Base-by-base conservation (phyloP, 92 coral and sea anemone species). In the Epizoanthus rinbou region DNA sequence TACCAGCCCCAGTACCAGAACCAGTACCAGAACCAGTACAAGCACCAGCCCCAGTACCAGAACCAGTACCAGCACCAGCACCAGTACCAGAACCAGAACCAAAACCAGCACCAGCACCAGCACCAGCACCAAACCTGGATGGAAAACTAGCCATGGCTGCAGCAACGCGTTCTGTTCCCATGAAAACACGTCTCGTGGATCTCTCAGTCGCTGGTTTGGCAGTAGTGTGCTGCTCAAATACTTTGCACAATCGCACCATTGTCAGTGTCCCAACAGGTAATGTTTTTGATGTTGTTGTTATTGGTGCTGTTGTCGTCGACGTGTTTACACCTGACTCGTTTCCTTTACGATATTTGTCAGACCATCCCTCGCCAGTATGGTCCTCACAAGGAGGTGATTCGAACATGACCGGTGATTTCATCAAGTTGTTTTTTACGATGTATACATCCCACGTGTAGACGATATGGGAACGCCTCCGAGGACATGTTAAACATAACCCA, bases 401-500 rank as follows among this genome's bases (percentile, higher is more conserved):
- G 16, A 62, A 41, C 14, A 39, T 37, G 3, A 11, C 66, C 5
- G 2, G 8, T 43, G 82, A 39, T 17, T 22, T 19, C n/a, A 43
- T 18, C 3, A 57, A 8, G 3, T 1, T 8, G 43, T 35, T 78
- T 21, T 60, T 69, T 15, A 88, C 80, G n/a, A 85, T 84, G 60
- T 70, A 91, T 18, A 91, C 82, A 13, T 83, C 35, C 94, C 94
- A 93, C 43, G 73, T 22, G 79, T 88, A 93, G 5, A 67, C 6
- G 35, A 91, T 64, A 52, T 71, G 80, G 15, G 64, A 18, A 31
- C 79, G 66, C 11, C 45, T 57, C 83, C 76, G 75, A 9, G 87
- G 84, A 43, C 97, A 93, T 4, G 92, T 86, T 18, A 59, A 66
- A 52, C 97, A 93, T 33, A 69, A 31, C 7, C 94, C 91, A 16